Conservation (phyloP, 2,113 vertebrate genomes). For the Thamnaconus septentrionalis region DNA sequence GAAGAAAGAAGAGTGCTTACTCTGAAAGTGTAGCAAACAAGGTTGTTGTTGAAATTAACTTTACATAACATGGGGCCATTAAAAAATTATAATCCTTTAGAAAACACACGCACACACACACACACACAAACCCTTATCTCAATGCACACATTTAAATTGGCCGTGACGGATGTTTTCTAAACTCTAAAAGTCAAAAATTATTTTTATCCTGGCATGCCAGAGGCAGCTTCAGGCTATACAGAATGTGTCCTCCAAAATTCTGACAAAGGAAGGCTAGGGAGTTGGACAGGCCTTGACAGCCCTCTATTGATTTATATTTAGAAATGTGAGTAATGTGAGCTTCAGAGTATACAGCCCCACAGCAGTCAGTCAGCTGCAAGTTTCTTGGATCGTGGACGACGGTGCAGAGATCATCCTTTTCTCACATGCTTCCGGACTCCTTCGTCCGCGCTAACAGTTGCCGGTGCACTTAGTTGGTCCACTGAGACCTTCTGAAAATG, state of each 20-base stretch:
- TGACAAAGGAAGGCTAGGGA: constrained; percentile 4
- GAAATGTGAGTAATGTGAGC: too few species aligned
- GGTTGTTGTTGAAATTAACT: too few species aligned
- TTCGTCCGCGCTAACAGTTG: constrained; percentile 5
- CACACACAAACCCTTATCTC: too few species aligned
- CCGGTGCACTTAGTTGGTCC: constrained; percentile 10
- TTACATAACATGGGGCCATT: too few species aligned
- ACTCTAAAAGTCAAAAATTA: too few species aligned
- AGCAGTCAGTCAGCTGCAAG: constrained; percentile 4
- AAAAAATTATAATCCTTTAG: too few species aligned
- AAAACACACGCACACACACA: too few species aligned
- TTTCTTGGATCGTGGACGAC: not conserved
- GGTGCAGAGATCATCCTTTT: constrained; percentile 18
- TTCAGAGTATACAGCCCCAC: not conserved
- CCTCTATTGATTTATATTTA: too few species aligned
- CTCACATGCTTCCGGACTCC: constrained; percentile 7
- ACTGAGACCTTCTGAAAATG: constrained; percentile 11
- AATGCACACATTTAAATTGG: too few species aligned
- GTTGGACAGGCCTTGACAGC: constrained; percentile 12
- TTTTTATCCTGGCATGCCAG: not conserved
- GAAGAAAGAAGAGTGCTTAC: too few species aligned
- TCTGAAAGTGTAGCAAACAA: too few species aligned
- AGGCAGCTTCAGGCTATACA: not conserved
- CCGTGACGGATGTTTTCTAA: too few species aligned
- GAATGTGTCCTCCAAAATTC: constrained; percentile 13